Base-by-base conservation (phyloP, 1,140 invertebrate genomes). In the Octopus sinensis region DNA sequence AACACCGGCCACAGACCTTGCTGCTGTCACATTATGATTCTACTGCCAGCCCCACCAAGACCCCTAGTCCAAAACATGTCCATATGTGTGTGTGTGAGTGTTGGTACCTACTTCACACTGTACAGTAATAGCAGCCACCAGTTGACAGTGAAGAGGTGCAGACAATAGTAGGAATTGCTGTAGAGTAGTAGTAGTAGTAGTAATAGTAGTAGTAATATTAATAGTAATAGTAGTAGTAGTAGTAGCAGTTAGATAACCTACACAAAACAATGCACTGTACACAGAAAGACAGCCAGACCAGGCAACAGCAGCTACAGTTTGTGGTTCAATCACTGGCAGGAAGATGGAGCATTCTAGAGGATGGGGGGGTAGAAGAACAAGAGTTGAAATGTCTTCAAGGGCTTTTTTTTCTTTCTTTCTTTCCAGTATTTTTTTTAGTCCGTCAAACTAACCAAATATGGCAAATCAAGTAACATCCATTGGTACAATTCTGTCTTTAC, bases 181-280 rank as follows among this genome's bases (percentile, higher is more conserved):
- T 43, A 43, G 30, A 62, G 56, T 62, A 62, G 17, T 62, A 62
- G 17, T 62, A 62, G 68, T 73, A 73, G 5, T 23, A 73, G 68
- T 23, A 43, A 3, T 43, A 43, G 30, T 43, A 43, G 3, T 43
- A 43, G 1, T 43, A 43, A 43, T 43, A 43, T 4, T 62, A 62
- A 17, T 62, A 62, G 56, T 62, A 62, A 4, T 62, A 62, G 17
- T 62, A 62, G 56, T 73, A 73, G 68, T 73, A 73, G 68, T 73
- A 73, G 68, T 73, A 73, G 68, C 68, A 73, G 68, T 23, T 73
- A 73, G 68, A 17, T 73, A 73, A 77, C 76, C 76, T 77, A 77
- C 76, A 77, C 76, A 77, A 77, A 77, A 77, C 76, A 77, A 77
- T 77, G 76, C 52, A 77, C 76, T 77, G 76, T 77, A 77, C 76